Percentiles rank a stretch among this genome's conserved stretches.
These are phyloP conservation scores for Sebastes cheni DNA, from an alignment of 2,797 vertebrate species.

Conservation along the genomic window DNA sequence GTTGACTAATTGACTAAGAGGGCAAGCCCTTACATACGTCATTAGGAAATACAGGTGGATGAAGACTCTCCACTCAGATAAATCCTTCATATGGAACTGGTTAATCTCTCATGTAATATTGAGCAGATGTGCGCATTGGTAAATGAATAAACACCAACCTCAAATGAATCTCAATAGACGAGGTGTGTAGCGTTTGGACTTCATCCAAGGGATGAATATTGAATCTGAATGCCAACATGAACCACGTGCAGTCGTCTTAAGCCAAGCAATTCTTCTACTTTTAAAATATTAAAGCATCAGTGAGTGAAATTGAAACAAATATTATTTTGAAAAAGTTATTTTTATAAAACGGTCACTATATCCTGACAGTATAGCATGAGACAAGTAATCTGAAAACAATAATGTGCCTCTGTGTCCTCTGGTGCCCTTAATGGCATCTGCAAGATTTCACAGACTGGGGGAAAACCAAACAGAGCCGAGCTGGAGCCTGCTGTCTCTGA, in stretches of 20 bases:
- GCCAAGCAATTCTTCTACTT: slow-evolving; percentile 14
- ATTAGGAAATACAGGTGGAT: slow-evolving; percentile 75
- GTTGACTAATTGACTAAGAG: slow-evolving; percentile 72
- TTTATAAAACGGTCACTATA: too few species aligned
- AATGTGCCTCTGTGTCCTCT: too few species aligned
- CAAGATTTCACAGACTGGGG: too few species aligned
- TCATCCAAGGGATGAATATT: slow-evolving; percentile 29
- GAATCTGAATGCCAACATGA: background rate
- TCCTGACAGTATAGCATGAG: too few species aligned
- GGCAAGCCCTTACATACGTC: slow-evolving; percentile 66
- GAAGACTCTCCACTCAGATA: slow-evolving; percentile 62
- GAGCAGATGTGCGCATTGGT: slow-evolving; percentile 66
- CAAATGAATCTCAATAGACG: slow-evolving; percentile 52
- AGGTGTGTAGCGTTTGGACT: slow-evolving; percentile 52
- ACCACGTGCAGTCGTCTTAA: background rate
- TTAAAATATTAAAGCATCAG: background rate
- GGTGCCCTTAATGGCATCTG: too few species aligned
- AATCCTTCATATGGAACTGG: slow-evolving; percentile 70
- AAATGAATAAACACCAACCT: slow-evolving; percentile 63
- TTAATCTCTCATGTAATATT: slow-evolving; percentile 78
- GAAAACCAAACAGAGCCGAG: too few species aligned
- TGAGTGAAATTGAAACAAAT: too few species aligned
- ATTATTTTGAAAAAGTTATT: too few species aligned
- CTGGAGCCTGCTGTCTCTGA: too few species aligned
- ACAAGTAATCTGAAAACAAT: too few species aligned